phyloP scores from a whole-genome alignment of 2,797 vertebrate genomes.

The Pangasius sanitwongsei region DNA sequence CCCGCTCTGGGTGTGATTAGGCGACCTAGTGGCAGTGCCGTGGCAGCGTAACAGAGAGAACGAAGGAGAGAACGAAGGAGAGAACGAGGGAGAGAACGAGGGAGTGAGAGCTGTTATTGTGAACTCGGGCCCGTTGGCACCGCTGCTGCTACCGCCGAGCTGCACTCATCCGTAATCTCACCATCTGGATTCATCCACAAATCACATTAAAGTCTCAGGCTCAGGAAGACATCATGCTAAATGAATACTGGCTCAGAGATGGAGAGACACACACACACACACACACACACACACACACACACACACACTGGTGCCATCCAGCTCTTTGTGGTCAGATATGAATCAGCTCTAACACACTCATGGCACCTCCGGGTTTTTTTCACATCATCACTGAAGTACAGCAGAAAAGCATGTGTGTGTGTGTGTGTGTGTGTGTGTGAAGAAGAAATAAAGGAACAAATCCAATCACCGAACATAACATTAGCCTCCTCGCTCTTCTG shows the following conservation, averaged over 20 bases:
- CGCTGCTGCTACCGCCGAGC: slow-evolving; percentile 76
- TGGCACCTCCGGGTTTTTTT: slow-evolving; percentile 4
- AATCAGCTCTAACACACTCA: slow-evolving; percentile 63
- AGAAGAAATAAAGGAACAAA: slow-evolving; percentile 6
- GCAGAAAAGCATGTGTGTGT: neutral
- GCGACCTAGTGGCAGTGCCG: neutral
- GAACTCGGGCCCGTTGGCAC: slow-evolving; percentile 74
- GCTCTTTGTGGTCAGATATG: slow-evolving; percentile 74
- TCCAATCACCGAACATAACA: slow-evolving; percentile 15
- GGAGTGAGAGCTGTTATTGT: slow-evolving; percentile 69
- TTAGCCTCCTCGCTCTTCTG: neutral
- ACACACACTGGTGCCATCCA: slow-evolving; percentile 43
- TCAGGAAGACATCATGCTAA: slow-evolving; percentile 83
- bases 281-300: slow-evolving; percentile 13
- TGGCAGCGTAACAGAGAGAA: neutral
- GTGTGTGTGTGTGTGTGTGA: neutral
- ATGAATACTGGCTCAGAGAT: slow-evolving; percentile 79
- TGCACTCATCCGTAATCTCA: slow-evolving; percentile 80
- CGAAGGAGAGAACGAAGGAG: slow-evolving; percentile 22
- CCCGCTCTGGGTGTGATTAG: slow-evolving; percentile 22
- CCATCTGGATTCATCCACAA: slow-evolving; percentile 84
- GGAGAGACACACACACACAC: slow-evolving; percentile 46
- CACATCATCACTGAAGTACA: slow-evolving; percentile 1
- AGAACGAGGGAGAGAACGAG: slow-evolving; percentile 38
- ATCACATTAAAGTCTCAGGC: slow-evolving; percentile 84